These are phyloP conservation scores for Pimephales promelas DNA, from an alignment of 2,113 vertebrate genomes.

Conservation along the genomic window DNA sequence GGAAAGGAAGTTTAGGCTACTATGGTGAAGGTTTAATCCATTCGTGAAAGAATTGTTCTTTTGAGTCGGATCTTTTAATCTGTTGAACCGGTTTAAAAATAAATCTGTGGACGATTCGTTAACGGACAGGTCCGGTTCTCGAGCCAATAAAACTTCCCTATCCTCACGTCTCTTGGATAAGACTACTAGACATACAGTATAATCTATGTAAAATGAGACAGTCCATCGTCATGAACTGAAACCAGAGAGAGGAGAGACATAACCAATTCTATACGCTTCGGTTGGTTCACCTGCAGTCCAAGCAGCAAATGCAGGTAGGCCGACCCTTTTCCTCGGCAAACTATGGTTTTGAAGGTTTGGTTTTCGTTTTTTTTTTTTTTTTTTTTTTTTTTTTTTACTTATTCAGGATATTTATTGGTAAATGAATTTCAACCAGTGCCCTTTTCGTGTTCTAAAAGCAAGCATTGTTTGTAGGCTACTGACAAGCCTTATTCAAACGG, in stretches of 20 bases:
- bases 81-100: background rate
- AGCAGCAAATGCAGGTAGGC: background rate
- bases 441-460: too few species aligned
- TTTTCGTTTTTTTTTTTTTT: too few species aligned
- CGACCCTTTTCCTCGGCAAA: too few species aligned
- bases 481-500: too few species aligned
- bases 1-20: background rate
- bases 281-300: background rate
- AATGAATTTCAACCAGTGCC: too few species aligned
- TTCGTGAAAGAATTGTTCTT: background rate
- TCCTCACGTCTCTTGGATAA: background rate
- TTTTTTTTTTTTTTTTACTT: too few species aligned
- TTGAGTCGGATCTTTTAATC: background rate
- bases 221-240: background rate
- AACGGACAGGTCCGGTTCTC: background rate
- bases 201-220: background rate
- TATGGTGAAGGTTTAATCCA: background rate
- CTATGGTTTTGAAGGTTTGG: too few species aligned
- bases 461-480: too few species aligned
- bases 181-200: background rate
- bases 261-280: too few species aligned
- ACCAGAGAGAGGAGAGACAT: background rate
- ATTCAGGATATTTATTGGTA: too few species aligned
- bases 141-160: background rate
- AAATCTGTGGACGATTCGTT: background rate